Percentiles rank a stretch among this genome's conserved stretches.
Evolutionary conservation across 2,113 vertebrate species (phyloP).

Genomic region (Australoheros scitulus): DNA sequence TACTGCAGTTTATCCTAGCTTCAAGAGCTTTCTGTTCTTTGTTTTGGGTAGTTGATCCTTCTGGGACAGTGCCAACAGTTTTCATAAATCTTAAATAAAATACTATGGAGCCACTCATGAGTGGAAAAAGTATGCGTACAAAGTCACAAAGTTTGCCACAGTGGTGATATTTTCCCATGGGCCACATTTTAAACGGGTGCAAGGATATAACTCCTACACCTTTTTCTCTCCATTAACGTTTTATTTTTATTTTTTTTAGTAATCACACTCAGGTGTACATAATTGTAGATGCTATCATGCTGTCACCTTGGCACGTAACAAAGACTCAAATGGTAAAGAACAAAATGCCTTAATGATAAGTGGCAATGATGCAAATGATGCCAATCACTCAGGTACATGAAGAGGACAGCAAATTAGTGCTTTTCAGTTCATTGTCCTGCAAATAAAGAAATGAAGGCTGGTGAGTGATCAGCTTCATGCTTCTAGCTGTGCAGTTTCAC

Average conservation of each 20-base stretch:
- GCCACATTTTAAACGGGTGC: background rate
- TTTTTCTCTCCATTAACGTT: background rate
- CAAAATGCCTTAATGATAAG: background rate
- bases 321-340: background rate
- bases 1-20: background rate
- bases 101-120: background rate
- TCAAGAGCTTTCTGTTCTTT: background rate
- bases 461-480: slow-evolving; percentile 19
- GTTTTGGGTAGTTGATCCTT: background rate
- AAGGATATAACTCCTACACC: background rate
- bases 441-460: slow-evolving; percentile 16
- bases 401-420: slow-evolving; percentile 13
- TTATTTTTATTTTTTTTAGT: background rate
- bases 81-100: background rate
- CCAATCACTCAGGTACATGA: slow-evolving; percentile 15
- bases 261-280: background rate
- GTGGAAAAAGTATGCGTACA: background rate
- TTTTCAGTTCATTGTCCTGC: slow-evolving; percentile 2
- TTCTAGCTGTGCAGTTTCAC: background rate
- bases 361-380: slow-evolving; percentile 10
- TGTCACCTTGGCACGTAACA: background rate
- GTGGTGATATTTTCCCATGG: background rate
- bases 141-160: background rate
- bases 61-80: background rate
- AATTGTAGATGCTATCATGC: background rate